These are phyloP conservation scores for Elaphurus davidianus DNA, from an alignment of 2,113 vertebrate genomes.

Conservation along the genomic window DNA sequence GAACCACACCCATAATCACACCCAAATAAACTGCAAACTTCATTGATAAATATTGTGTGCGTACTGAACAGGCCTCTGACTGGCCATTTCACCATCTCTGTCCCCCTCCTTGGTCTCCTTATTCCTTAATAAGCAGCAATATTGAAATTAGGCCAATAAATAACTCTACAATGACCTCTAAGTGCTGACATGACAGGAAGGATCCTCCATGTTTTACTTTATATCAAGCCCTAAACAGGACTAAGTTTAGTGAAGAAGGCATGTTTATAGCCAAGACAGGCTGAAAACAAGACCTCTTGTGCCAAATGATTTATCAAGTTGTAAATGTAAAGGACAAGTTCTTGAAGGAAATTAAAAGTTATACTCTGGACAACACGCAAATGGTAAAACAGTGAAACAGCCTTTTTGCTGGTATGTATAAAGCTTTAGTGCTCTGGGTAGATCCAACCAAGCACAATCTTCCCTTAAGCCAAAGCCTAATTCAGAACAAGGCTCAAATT, in stretches of 20 bases:
- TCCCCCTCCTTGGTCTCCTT: not conserved
- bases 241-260: not conserved
- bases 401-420: not conserved
- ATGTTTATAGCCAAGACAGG: not conserved
- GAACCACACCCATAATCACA: not conserved
- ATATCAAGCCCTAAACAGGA: not conserved
- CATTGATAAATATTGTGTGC: not conserved
- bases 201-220: not conserved
- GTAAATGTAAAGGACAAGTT: not conserved
- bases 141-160: not conserved
- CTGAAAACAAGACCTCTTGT: not conserved
- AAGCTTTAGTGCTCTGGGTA: not conserved
- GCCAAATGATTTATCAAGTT: not conserved
- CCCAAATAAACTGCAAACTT: not conserved
- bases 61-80: not conserved
- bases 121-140: not conserved
- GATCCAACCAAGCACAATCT: not conserved
- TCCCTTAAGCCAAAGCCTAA: not conserved
- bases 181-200: not conserved
- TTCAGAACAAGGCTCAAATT: not conserved
- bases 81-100: not conserved
- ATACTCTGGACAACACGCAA: not conserved
- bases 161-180: not conserved
- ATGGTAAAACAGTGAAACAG: not conserved
- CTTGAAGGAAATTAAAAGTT: not conserved